Evolutionary conservation across 92 coral and sea anemone species (phyloP).

Genomic region (Heteractis magnifica): DNA sequence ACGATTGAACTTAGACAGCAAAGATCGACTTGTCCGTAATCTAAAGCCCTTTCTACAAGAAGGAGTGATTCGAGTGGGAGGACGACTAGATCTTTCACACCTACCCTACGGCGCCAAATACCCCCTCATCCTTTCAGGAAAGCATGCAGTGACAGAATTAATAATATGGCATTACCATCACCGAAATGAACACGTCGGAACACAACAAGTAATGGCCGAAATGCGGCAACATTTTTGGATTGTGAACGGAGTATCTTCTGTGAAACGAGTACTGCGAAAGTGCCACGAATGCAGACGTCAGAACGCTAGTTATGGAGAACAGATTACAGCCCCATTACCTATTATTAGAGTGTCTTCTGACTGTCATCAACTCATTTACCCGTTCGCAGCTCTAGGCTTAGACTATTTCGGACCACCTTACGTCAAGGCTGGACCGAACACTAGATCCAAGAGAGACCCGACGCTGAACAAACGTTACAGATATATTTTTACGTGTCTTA

Average conservation of each 20-base stretch:
- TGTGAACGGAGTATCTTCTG: conserved; percentile 38
- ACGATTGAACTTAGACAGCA: neutral
- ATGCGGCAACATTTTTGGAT: conserved; percentile 54
- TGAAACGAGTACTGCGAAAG: conserved; percentile 34
- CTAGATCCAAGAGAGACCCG: conserved; percentile 42
- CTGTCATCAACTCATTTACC: conserved; percentile 41
- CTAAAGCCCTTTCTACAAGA: neutral
- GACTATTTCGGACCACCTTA: conserved; percentile 61
- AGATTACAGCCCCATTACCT: conserved; percentile 48
- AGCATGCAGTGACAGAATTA: conserved; percentile 38
- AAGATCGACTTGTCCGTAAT: neutral
- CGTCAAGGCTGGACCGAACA: conserved; percentile 45
- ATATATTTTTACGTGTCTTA: conserved; percentile 52
- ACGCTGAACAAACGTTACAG: conserved; percentile 52
- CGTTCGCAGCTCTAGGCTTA: conserved; percentile 57
- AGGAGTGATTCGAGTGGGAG: conserved; percentile 46
- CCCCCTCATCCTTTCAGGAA: conserved; percentile 39
- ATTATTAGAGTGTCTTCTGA: conserved; percentile 53
- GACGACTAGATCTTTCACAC: conserved; percentile 40
- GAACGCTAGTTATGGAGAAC: conserved; percentile 46
- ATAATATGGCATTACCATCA: conserved; percentile 33
- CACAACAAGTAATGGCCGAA: conserved; percentile 43
- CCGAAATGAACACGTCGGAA: conserved; percentile 46
- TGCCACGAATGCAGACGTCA: conserved; percentile 56
- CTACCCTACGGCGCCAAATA: conserved; percentile 47